Conservation (phyloP, 2,888 invertebrate genomes). For the Perithous albicinctus region DNA sequence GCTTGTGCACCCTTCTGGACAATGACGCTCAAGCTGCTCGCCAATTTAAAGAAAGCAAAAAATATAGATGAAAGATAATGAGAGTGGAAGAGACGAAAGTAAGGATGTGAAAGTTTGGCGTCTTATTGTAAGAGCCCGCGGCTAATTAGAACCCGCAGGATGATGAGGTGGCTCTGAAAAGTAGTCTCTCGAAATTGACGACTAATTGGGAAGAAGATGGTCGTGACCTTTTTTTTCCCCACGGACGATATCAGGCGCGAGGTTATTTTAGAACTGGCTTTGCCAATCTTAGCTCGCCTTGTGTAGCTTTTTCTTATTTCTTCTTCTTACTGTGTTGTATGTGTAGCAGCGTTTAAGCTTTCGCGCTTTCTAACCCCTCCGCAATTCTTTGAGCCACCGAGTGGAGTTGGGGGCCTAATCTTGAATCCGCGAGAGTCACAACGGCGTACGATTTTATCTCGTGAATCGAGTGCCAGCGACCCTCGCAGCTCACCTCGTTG, state of each 20-base stretch:
- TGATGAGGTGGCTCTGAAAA: slow-evolving; percentile 56
- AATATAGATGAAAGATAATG: slow-evolving; percentile 11
- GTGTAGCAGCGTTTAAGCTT: no score
- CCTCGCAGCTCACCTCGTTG: not conserved
- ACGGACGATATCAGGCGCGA: slow-evolving; percentile 47
- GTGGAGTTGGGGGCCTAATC: slow-evolving; percentile 30
- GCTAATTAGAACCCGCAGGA: slow-evolving; percentile 58
- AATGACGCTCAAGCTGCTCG: slow-evolving; percentile 2
- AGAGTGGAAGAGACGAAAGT: slow-evolving; percentile 42
- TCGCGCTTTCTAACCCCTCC: slow-evolving; percentile 13
- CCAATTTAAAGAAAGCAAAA: slow-evolving; percentile 34
- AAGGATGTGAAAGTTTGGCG: slow-evolving; percentile 50
- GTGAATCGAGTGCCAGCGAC: slow-evolving; percentile 37
- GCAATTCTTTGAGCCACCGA: slow-evolving; percentile 12
- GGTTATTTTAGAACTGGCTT: slow-evolving; percentile 20
- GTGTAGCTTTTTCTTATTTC: not conserved
- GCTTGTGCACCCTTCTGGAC: no score
- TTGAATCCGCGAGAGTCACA: slow-evolving; percentile 52
- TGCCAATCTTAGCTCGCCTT: slow-evolving; percentile 21
- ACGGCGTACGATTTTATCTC: slow-evolving; percentile 54
- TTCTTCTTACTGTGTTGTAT: not conserved
- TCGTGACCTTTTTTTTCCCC: slow-evolving; percentile 51
- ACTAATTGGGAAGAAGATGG: slow-evolving; percentile 75
- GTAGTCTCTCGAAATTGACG: slow-evolving; percentile 73
- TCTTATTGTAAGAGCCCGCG: slow-evolving; percentile 33